Percentiles rank a stretch among this genome's conserved stretches.
Evolutionary conservation across 2,888 invertebrate species (phyloP).

Genomic region (Tenthredo notha): DNA sequence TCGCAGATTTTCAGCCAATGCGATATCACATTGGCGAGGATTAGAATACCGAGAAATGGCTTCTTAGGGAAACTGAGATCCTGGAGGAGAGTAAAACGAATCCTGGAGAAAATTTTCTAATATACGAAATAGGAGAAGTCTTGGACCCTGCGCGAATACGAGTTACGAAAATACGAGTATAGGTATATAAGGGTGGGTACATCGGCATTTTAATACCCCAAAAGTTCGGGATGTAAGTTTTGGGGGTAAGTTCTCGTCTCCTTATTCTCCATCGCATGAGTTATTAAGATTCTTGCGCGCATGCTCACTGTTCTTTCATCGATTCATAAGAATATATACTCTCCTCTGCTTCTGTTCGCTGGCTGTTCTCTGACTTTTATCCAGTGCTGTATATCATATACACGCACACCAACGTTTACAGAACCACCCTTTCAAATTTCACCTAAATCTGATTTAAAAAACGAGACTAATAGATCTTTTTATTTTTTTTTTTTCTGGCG

Average conservation of each 20-base stretch:
- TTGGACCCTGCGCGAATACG: too few relatives aligned
- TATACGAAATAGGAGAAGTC: too few relatives aligned
- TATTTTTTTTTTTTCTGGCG: too few relatives aligned
- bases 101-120: too few relatives aligned
- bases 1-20: too few relatives aligned
- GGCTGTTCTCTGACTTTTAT: conserved; percentile 58
- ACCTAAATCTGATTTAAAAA: neutral
- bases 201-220: neutral
- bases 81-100: too few relatives aligned
- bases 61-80: too few relatives aligned
- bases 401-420: too few relatives aligned
- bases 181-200: neutral
- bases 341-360: conserved; percentile 57
- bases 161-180: too few relatives aligned
- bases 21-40: too few relatives aligned
- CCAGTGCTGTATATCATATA: conserved; percentile 59
- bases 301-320: conserved; percentile 76
- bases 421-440: too few relatives aligned
- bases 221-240: neutral
- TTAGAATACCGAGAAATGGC: too few relatives aligned
- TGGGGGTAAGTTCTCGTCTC: neutral
- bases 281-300: conserved; percentile 75
- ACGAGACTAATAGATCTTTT: neutral
- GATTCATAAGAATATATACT: conserved; percentile 76
- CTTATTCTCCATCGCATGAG: conserved; percentile 68